Conservation (phyloP, 2,113 vertebrate species). For the Oxyruncus cristatus region DNA sequence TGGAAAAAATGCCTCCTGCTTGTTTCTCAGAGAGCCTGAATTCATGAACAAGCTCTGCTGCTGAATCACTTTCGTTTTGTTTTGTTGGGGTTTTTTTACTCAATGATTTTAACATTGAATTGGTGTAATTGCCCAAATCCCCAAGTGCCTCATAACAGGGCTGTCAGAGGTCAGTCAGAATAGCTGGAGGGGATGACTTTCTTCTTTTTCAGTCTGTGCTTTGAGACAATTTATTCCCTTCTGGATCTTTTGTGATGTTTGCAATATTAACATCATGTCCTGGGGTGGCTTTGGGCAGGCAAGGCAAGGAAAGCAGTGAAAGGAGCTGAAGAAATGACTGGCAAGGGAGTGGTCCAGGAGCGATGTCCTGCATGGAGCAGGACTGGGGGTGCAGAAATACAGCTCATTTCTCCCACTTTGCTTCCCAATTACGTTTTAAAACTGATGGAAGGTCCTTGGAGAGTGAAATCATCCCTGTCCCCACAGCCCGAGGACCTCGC, state of each 20-base stretch:
- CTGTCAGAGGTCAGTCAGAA: slow-evolving; percentile 14
- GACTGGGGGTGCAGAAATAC: background rate
- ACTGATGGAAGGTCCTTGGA: background rate
- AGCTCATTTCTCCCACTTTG: background rate
- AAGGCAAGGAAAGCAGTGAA: background rate
- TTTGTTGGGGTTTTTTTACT: background rate
- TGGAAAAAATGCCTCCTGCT: background rate
- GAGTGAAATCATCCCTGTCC: background rate
- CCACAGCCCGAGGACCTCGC: background rate
- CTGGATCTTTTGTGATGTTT: background rate
- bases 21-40: background rate
- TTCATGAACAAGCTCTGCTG: background rate
- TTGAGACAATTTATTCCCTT: background rate
- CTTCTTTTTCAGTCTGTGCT: background rate
- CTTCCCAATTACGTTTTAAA: background rate
- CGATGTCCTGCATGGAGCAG: background rate
- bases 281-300: background rate
- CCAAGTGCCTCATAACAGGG: fast-evolving
- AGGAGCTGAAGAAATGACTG: background rate
- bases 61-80: background rate
- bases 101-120: background rate
- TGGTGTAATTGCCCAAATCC: background rate
- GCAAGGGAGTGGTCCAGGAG: background rate
- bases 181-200: background rate
- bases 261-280: background rate